phyloP scores from a whole-genome alignment of 2,113 vertebrate genomes.

The Varanus salvator region DNA sequence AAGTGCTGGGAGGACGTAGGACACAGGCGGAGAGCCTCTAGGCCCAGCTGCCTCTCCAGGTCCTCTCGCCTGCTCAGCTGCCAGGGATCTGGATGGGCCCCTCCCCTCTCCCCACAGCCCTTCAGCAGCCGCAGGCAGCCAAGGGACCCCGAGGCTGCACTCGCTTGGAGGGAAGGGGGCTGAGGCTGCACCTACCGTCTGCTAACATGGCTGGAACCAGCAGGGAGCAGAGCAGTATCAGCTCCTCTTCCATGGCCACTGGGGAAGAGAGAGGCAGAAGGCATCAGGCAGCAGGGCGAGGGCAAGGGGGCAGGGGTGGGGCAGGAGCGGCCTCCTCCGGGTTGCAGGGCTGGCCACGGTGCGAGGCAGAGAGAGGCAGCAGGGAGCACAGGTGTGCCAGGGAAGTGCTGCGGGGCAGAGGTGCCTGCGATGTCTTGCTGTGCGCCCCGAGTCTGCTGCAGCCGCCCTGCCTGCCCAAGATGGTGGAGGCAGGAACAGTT shows the following conservation, averaged over 20 bases:
- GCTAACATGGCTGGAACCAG: constrained; percentile 80
- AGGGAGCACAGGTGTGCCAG: too few relatives aligned
- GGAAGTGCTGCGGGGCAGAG: too few relatives aligned
- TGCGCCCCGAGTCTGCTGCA: too few relatives aligned
- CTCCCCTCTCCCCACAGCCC: neutral
- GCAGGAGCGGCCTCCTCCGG: too few relatives aligned
- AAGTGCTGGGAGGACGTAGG: neutral
- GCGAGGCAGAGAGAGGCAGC: too few relatives aligned
- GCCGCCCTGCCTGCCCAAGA: too few relatives aligned
- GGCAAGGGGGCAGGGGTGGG: too few relatives aligned
- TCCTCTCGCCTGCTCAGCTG: neutral
- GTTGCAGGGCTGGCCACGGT: too few relatives aligned
- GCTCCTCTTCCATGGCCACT: constrained; percentile 90
- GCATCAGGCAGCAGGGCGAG: neutral
- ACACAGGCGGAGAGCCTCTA: neutral
- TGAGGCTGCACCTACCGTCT: constrained; percentile 78
- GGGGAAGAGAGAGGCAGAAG: constrained; percentile 40
- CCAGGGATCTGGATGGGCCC: neutral
- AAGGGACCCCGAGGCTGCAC: fast-evolving
- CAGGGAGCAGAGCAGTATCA: constrained; percentile 88
- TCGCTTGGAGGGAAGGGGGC: neutral
- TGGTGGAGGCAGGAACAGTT: too few relatives aligned
- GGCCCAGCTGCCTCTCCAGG: neutral
- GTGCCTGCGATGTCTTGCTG: too few relatives aligned
- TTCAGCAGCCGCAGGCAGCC: neutral